Evolutionary conservation across 1,140 invertebrate genomes (phyloP).

Genomic region (Drosophila ogumai): DNA sequence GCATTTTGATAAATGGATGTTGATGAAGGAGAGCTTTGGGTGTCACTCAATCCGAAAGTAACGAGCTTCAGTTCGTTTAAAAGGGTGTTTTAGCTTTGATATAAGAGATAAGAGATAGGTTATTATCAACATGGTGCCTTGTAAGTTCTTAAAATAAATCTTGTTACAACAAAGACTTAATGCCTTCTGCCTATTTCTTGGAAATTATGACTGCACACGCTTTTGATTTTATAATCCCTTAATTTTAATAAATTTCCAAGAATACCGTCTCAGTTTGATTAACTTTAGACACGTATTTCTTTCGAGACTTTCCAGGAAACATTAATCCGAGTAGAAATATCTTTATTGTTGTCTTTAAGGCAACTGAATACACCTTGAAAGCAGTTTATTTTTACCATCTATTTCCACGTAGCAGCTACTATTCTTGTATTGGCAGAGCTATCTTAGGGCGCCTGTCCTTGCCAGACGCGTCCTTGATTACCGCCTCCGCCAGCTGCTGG

Average conservation of each 20-base stretch:
- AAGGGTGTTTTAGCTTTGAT: neutral
- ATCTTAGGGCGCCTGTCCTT: conserved; percentile 30
- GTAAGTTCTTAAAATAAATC: neutral
- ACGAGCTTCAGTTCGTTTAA: neutral
- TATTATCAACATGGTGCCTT: neutral
- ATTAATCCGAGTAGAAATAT: too few species aligned
- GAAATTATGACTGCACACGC: neutral
- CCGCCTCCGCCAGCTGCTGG: conserved; percentile 32
- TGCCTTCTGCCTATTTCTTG: neutral
- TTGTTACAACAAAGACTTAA: neutral
- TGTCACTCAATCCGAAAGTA: conserved; percentile 36
- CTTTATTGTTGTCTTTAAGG: neutral
- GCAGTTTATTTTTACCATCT: conserved; percentile 8
- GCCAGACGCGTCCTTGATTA: conserved; percentile 39
- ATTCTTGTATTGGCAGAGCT: conserved; percentile 19
- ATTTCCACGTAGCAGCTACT: conserved; percentile 5
- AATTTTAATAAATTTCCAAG: neutral
- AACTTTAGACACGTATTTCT: neutral
- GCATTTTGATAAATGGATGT: conserved; percentile 54
- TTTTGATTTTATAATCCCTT: neutral
- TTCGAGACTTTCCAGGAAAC: neutral
- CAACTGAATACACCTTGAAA: neutral
- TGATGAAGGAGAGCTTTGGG: conserved; percentile 20
- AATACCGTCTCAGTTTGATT: neutral
- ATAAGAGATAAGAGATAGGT: neutral